Base-by-base conservation (phyloP, 2,113 vertebrate species). In the Gadus chalcogrammus region DNA sequence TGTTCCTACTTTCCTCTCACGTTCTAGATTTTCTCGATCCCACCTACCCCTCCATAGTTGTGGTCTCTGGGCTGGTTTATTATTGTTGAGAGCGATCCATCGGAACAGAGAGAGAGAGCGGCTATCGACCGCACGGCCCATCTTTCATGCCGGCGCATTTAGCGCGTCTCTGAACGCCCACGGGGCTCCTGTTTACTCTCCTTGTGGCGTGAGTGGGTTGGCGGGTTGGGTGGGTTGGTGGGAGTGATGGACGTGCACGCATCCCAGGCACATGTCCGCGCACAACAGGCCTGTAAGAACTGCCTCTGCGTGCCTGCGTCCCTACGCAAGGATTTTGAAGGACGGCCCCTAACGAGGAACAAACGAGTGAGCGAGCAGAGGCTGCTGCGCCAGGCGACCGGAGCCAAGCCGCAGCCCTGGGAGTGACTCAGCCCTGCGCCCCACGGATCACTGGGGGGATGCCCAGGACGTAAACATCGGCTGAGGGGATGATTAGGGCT, bases 71-170 rank as follows among this genome's bases (percentile, higher is more conserved):
- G 5, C 48, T 60, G 42, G 82, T 87, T 85, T 88, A 82, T 88
- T 89, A 76, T 88, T 87, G 85, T 82, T 81, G 69, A 84, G 81
- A 77, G 73, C 71, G 68, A 87, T 73, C 84, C 82, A 84, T 88
- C 84, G 84, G 85, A 88, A 84, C 82, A 81, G 79, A 85, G 84
- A 35, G n/a, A n/a, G 31, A 85, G 85, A 84, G 74, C 79, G 84
- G 85, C 70, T 78, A 74, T 82, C 72, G n/a, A 82, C 85, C 84
- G 67, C 84, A 87, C 68, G 64, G 82, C 82, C 83, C 82, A 79
- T 86, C 88, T 89, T 88, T 89, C 86, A 86, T 88, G 86, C 79
- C 52, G 78, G 77, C 82, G 73, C 85, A 86, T 85, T 82, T 84
- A 77, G 78, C 84, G 65, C 61, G 48, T 75, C 81, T 84, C 85